These are phyloP conservation scores for Hormaphis cornu DNA, from an alignment of 1,140 invertebrate species.

Conservation along the genomic window DNA sequence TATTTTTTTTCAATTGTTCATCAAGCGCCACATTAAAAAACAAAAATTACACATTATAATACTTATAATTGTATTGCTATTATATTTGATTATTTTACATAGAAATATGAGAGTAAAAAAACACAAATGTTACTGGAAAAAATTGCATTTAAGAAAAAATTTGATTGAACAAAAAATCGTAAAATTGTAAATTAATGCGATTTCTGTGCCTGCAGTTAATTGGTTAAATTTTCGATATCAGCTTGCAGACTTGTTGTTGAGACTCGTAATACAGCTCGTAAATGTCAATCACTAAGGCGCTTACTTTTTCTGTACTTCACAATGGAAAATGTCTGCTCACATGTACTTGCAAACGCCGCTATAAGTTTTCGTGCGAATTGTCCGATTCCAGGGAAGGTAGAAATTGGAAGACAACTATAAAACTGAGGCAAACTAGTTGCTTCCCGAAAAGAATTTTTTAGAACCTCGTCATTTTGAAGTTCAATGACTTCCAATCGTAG, in stretches of 20 bases:
- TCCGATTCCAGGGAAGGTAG: no score
- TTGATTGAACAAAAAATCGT: not conserved
- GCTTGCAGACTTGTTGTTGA: not conserved
- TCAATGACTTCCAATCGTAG: no score
- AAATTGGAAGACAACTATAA: no score
- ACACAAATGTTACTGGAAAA: no score
- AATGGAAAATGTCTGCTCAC: not conserved
- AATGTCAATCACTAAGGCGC: not conserved
- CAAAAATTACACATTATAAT: not conserved
- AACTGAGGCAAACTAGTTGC: no score
- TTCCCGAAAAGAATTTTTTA: not conserved
- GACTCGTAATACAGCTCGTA: not conserved
- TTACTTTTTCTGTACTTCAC: not conserved
- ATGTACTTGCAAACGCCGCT: no score
- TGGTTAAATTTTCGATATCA: not conserved
- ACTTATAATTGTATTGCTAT: not conserved
- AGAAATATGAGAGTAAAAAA: not conserved
- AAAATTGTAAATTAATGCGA: not conserved
- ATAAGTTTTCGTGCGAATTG: no score
- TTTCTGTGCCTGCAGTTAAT: not conserved
- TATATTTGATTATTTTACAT: not conserved
- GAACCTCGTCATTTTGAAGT: no score
- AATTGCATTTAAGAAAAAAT: not conserved
- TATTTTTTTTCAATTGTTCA: not conserved
- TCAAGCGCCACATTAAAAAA: not conserved